Evolutionary conservation across 2,888 invertebrate genomes (phyloP).

Genomic region (Cacoxenus indagator): DNA sequence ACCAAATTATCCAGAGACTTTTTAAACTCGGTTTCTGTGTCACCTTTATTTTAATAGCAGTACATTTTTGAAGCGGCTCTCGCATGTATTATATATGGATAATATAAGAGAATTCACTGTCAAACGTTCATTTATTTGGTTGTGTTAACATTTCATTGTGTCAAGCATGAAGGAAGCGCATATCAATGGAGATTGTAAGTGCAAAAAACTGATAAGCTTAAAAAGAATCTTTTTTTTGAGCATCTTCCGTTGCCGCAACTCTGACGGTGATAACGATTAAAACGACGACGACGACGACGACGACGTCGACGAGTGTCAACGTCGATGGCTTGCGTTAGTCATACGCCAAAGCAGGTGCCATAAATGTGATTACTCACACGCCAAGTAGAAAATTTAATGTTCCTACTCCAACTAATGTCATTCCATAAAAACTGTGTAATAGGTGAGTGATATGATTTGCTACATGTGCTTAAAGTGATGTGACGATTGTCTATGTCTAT

Average conservation of each 20-base stretch:
- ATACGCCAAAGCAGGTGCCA: slow-evolving; percentile 27
- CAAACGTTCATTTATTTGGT: neutral
- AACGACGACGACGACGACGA: neutral
- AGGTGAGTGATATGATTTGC: too few relatives aligned
- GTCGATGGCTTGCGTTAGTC: slow-evolving; percentile 29
- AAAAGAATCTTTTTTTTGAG: neutral
- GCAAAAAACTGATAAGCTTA: neutral
- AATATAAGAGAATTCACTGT: too few relatives aligned
- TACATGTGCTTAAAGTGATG: too few relatives aligned
- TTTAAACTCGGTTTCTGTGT: too few relatives aligned
- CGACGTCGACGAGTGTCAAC: neutral
- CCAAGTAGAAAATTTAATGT: slow-evolving; percentile 34
- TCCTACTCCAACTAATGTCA: too few relatives aligned
- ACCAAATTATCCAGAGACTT: too few relatives aligned
- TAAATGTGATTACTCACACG: slow-evolving; percentile 48
- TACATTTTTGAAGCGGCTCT: too few relatives aligned
- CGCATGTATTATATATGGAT: too few relatives aligned
- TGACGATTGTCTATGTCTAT: too few relatives aligned
- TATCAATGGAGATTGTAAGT: neutral
- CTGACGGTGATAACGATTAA: neutral
- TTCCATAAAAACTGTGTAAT: too few relatives aligned
- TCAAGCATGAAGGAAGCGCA: neutral
- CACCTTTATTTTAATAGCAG: too few relatives aligned
- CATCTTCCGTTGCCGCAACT: neutral
- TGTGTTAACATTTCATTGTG: neutral